Percentiles rank a stretch among this genome's conserved stretches.
Conservation (phyloP, 1,140 invertebrate species). For the Chymomyza costata region DNA sequence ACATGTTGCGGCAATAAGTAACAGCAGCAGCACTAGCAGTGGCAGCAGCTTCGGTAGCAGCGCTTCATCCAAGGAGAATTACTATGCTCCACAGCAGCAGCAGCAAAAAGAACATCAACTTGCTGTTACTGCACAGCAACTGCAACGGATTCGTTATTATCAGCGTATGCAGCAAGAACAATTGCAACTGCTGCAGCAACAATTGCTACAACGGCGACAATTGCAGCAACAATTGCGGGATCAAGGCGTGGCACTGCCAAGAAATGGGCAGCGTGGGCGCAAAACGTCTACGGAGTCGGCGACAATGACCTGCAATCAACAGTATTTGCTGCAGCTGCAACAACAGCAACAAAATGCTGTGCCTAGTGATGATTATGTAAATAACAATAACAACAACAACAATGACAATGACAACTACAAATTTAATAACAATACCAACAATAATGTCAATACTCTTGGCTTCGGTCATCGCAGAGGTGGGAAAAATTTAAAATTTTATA, state of each 20-base stretch:
- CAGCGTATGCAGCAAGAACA: slow-evolving; percentile 71
- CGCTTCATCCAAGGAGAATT: slow-evolving; percentile 66
- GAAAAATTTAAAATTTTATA: slow-evolving; percentile 24
- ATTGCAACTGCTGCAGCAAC: slow-evolving; percentile 61
- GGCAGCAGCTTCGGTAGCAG: slow-evolving; percentile 66
- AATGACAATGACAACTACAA: slow-evolving; percentile 55
- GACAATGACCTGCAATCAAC: slow-evolving; percentile 62
- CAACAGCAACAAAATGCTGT: slow-evolving; percentile 23
- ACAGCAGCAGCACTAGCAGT: slow-evolving; percentile 61
- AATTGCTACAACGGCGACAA: slow-evolving; percentile 56
- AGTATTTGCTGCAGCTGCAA: slow-evolving; percentile 61
- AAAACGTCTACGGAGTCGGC: slow-evolving; percentile 31
- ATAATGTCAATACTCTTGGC: slow-evolving; percentile 32
- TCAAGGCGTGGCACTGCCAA: slow-evolving; percentile 39
- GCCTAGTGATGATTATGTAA: too few species aligned
- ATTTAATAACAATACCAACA: slow-evolving; percentile 45
- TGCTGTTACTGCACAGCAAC: slow-evolving; percentile 54
- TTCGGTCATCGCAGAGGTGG: slow-evolving; percentile 49
- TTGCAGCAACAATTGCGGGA: slow-evolving; percentile 58
- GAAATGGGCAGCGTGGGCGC: slow-evolving; percentile 8
- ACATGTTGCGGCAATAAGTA: slow-evolving; percentile 43
- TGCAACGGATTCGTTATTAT: slow-evolving; percentile 64
- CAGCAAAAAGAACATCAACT: slow-evolving; percentile 28
- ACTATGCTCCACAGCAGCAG: slow-evolving; percentile 35
- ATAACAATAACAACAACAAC: slow-evolving; percentile 29